Evolutionary conservation across 2,888 invertebrate species (phyloP).

Genomic region (Archips crataeganus): DNA sequence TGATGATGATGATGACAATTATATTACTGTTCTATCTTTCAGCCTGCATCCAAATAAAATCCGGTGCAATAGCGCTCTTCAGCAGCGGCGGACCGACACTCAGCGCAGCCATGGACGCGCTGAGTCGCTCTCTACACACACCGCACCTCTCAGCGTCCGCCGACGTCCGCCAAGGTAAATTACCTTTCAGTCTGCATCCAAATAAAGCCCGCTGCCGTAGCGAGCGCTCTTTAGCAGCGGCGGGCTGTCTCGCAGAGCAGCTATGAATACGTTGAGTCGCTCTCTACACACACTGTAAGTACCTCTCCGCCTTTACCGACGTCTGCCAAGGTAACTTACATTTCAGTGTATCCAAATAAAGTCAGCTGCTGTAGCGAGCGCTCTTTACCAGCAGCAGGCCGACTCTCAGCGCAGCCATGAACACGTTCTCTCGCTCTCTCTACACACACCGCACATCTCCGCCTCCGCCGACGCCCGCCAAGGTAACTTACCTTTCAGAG

Average conservation of each 20-base stretch:
- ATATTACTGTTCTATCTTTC: conserved; percentile 54
- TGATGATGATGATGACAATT: no score
- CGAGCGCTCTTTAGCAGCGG: conserved; percentile 95
- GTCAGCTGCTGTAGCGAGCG: conserved; percentile 91
- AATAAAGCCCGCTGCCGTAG: conserved; percentile 94
- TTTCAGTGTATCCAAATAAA: conserved; percentile 91
- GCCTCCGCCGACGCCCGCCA: conserved; percentile 67
- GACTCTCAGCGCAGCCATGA: conserved; percentile 92
- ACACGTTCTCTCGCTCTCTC: conserved; percentile 93
- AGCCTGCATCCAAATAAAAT: conserved; percentile 93
- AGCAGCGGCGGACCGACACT: conserved; percentile 94
- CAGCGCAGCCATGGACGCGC: conserved; percentile 94
- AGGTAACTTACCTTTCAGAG: conserved; percentile 77
- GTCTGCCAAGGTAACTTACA: conserved; percentile 50
- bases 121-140: conserved; percentile 95
- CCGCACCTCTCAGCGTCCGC: conserved; percentile 92
- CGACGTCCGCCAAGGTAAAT: conserved; percentile 52
- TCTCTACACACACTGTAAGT: conserved; percentile 96
- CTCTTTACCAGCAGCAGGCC: conserved; percentile 95
- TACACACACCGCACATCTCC: conserved; percentile 96
- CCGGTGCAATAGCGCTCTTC: conserved; percentile 94
- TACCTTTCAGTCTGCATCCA: conserved; percentile 89
- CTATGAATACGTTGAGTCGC: conserved; percentile 95
- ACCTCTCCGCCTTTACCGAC: conserved; percentile 88
- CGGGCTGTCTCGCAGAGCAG: conserved; percentile 92